Evolutionary conservation across 2,888 invertebrate species (phyloP), one percentile per base, ranked within the genome.

Genomic region (Drymonia ruficornis): DNA sequence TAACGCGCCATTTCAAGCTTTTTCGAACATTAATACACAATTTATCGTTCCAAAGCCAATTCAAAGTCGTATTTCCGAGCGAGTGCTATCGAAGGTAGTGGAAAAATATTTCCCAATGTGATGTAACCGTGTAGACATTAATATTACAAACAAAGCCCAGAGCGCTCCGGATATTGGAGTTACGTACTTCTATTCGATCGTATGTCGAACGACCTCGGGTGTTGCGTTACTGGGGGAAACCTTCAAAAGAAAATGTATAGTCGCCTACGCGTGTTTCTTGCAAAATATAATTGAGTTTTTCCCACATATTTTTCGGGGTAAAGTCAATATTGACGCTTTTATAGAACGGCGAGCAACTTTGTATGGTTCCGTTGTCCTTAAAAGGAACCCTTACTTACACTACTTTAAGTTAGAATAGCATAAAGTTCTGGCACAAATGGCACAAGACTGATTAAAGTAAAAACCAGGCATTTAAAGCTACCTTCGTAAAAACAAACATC

Each of bases 131-230:
- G 23, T 11, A 23, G n/a, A 13, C 45, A 45, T 45, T 45, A 45
- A 46, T 29, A 46, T 29, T 46, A 9, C 28, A 29, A 19, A 46
- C 46, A 46, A 29, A 46, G 16, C 46, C 29, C 46, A 29, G 11
- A 11, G 15, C 46, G 46, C 46, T 46, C 29, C 29, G 46, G 46
- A 29, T 46, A 46, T 46, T 46, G 29, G 16, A 46, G 46, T 29
- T 46, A 29, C 46, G 29, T 15, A 46, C 46, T n/a, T 23, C 44
- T 46, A 29, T 46, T 46, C 46, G 8, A 29, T 46, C 29, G 29
- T 46, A 29, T 46, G 8, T 29, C n/a, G 15, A 5, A 15, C 46
- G 28, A 29, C 46, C 19, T 43, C 13, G 43, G n/a, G 23, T 15
- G 5, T 46, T 29, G 29, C 19, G 16, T 46, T 46, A 46, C 46